Base-by-base conservation (phyloP, 2,797 vertebrate species). In the Pelobates cultripes region DNA sequence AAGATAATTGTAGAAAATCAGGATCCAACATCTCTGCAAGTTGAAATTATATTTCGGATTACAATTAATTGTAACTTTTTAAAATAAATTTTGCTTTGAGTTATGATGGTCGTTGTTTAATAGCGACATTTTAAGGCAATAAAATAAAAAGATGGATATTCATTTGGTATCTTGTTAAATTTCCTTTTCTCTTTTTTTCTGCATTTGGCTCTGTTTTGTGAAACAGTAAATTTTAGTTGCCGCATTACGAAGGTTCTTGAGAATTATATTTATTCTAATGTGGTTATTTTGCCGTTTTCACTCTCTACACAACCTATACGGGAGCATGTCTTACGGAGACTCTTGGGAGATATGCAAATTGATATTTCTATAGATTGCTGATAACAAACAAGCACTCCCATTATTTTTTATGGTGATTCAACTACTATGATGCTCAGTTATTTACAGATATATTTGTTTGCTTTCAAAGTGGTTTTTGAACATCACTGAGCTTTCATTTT, bases 1-100 rank as follows among this genome's bases (percentile, higher is more conserved):
- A 66, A 76, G 73, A 79, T 84, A 84, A 84, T 84, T 84, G 77
- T 71, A 72, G 67, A 64, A 74, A 41, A 66, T 75, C 73, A 72
- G 73, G 28, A 70, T 79, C 44, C 57, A 71, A 72, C 57, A 45
- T 72, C 67, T 71, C 10, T 42, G 55, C 41, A 66, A 47, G 55
- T 64, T 12, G 10, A 60, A 83, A 76, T 80, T 79, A 80, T 74
- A 79, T 76, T 79, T 80, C 61, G 13, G 13, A 72, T 71, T 72
- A 76, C 77, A 70, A 84, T 84, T 66, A 67, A 80, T 72, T 76
- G 68, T 12, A 67, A 45, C 7, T 57, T 79, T 75, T 79, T 60
- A 0, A 69, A 75, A 79, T 75, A 70, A 53, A n/a, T 79, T 79
- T 51, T n/a, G 53, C 14, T 12, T 60, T 75, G 76, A 74, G 41